Conservation (phyloP, 2,888 invertebrate species). For the Chrysolina haemoptera region DNA sequence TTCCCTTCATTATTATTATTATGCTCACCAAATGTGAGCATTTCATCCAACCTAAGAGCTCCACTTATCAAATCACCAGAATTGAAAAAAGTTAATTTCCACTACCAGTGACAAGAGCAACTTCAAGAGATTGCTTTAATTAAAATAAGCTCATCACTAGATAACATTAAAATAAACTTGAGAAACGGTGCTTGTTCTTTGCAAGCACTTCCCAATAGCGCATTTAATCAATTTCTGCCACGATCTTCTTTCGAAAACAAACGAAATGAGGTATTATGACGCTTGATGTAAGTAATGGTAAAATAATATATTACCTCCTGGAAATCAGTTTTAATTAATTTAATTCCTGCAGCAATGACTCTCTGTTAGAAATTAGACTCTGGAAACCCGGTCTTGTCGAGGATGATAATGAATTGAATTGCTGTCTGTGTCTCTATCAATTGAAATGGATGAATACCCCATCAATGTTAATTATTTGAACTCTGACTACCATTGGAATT, state of each 20-base stretch:
- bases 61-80: no score
- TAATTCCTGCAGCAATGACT: neutral
- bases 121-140: neutral
- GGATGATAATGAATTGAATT: neutral
- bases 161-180: neutral
- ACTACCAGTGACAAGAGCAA: neutral
- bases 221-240: neutral
- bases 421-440: neutral
- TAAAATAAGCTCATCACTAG: neutral
- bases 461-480: neutral
- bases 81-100: neutral
- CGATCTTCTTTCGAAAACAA: neutral
- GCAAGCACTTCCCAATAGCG: constrained; percentile 2
- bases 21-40: no score
- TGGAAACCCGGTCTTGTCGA: neutral
- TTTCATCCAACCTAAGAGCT: no score
- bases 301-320: neutral
- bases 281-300: neutral
- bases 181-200: neutral
- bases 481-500: neutral
- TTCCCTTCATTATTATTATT: no score
- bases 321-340: neutral
- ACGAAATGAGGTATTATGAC: neutral
- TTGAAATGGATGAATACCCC: neutral
- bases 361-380: neutral